Percentiles rank a stretch among this genome's conserved stretches.
These are phyloP conservation scores for Megaceryle torquata DNA, from an alignment of 2,113 vertebrate species.

Conservation along the genomic window DNA sequence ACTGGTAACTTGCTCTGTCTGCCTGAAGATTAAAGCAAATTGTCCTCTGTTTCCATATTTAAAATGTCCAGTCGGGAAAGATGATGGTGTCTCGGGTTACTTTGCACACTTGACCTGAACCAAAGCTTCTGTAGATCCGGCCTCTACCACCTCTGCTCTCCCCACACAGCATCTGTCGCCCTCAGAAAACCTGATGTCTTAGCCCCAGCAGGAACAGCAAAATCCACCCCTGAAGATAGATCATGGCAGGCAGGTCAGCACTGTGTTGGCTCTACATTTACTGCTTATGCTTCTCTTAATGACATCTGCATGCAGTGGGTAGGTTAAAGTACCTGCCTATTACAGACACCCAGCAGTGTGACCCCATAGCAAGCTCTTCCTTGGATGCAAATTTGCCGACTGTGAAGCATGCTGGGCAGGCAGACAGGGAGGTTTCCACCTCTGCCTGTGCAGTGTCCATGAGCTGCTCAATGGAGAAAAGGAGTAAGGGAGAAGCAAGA, in stretches of 20 bases:
- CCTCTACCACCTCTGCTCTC: not conserved
- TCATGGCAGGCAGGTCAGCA: not conserved
- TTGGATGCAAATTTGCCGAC: not conserved
- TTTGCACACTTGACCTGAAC: not conserved
- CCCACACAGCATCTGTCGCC: not conserved
- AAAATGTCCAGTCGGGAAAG: not conserved
- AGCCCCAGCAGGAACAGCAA: not conserved
- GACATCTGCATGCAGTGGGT: rapidly evolving
- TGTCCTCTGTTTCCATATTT: not conserved
- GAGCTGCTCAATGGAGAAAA: not conserved
- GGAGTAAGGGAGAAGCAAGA: not conserved
- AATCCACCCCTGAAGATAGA: not conserved
- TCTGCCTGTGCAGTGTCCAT: rapidly evolving
- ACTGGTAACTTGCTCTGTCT: not conserved
- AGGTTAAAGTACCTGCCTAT: not conserved
- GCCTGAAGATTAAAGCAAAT: not conserved
- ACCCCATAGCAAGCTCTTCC: rapidly evolving
- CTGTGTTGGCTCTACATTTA: not conserved
- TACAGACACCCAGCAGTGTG: not conserved
- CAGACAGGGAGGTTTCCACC: not conserved
- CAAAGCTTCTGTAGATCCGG: not conserved
- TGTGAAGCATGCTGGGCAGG: rapidly evolving
- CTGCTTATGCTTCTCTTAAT: not conserved
- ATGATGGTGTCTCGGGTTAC: not conserved
- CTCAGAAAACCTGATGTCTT: not conserved